Evolutionary conservation across 2,888 invertebrate species (phyloP).

Genomic region (Caenorhabditis sp.): DNA sequence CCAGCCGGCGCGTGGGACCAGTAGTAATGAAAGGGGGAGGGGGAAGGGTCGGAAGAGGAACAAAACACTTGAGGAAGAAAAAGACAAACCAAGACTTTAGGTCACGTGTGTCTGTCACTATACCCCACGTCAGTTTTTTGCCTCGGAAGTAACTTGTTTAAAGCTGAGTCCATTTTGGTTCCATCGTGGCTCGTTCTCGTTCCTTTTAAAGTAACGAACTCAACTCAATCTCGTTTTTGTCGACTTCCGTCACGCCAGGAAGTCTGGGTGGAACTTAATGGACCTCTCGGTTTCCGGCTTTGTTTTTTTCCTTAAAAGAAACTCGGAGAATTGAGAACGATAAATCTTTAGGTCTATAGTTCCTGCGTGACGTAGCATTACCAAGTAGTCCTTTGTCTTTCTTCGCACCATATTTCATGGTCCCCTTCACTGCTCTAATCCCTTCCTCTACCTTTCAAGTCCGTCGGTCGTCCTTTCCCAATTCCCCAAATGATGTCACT

Average conservation of each 20-base stretch:
- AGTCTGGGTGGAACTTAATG: conserved; percentile 37
- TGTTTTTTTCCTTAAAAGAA: conserved; percentile 7
- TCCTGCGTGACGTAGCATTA: background rate
- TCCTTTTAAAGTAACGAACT: background rate
- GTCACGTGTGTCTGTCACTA: conserved; percentile 41
- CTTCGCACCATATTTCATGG: background rate
- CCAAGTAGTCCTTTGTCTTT: no score
- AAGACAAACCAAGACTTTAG: background rate
- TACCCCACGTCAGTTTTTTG: conserved; percentile 24
- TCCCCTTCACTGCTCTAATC: background rate
- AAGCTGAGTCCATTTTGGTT: no score
- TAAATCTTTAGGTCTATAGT: background rate
- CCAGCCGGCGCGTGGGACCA: conserved; percentile 12
- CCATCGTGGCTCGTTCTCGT: background rate
- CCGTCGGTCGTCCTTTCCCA: background rate
- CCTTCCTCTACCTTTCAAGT: background rate
- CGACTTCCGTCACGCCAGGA: conserved; percentile 21
- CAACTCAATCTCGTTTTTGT: background rate
- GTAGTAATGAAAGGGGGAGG: conserved; percentile 39
- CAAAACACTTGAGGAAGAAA: conserved; percentile 48
- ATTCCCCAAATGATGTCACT: conserved; percentile 45
- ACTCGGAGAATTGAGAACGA: no score
- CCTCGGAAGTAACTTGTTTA: conserved; percentile 25
- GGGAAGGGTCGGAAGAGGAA: conserved; percentile 7
- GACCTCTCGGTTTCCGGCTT: conserved; percentile 7